Base-by-base conservation (phyloP, 2,797 vertebrate genomes). In the Tragopan temminckii region DNA sequence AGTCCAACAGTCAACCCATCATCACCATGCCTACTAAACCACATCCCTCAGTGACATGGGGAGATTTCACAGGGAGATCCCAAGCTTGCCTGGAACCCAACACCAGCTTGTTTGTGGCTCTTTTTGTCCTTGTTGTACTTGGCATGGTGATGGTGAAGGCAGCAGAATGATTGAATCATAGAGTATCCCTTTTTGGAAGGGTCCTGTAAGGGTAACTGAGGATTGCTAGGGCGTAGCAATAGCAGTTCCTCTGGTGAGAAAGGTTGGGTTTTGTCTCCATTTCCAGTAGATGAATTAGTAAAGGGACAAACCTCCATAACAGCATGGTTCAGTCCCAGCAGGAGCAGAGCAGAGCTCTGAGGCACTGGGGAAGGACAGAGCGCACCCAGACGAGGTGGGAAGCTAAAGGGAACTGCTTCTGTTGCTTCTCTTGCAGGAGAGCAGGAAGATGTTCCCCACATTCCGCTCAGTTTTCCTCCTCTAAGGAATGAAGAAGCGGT, bases 381-480 rank as follows among this genome's bases (percentile, higher is more conserved):
- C 1, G 36, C 33, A 21, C 4, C 31, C 38, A 29, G 25, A 12
- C 0, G 0, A 76, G 24, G 17, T 29, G 43, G 58, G 48, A 66
- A 35, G 17, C 25, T 74, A 23, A 79, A 67, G 13, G 25, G 8
- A 68, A 5, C 29, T 50, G 33, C 14, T 77, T 52, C 35, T 79
- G 11, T 94, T 58, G 23, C 31, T 27, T 86, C 40, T 81, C 35
- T 94, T 93, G 43, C 94, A 98, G 98, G 95, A 35, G 62, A 10
- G 9, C 75, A 84, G 5, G 89, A 52, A 61, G n/a, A 43, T 11
- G 50, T 84, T 27, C 63, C 12, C 2, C 31, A 67, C 25, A 17
- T 19, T 11, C 35, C 35, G 35, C 97, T 97, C 20, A 97, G 95
- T 13, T 91, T 97, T 31, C 98, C 98, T 36, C 99, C 99, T 1